Evolutionary conservation across 2,888 invertebrate genomes (phyloP).

Genomic region (Anthophora plumipes): DNA sequence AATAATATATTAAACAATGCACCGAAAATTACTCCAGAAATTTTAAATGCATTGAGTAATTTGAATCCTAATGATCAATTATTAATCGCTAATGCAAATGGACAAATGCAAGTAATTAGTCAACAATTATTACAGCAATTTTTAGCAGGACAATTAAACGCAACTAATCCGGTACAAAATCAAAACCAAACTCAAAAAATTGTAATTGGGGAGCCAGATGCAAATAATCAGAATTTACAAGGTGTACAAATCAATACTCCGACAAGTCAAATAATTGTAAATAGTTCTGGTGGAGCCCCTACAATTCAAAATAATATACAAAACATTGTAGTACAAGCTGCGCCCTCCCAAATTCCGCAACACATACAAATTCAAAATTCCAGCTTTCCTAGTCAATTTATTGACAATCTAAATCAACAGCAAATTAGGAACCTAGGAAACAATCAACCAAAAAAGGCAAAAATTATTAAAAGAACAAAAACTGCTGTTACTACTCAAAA

Average conservation of each 20-base stretch:
- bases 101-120: slow-evolving; percentile 84
- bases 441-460: slow-evolving; percentile 78
- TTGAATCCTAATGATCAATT: slow-evolving; percentile 83
- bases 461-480: slow-evolving; percentile 79
- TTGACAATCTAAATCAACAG: slow-evolving; percentile 83
- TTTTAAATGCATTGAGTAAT: slow-evolving; percentile 82
- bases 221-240: slow-evolving; percentile 80
- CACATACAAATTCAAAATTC: slow-evolving; percentile 84
- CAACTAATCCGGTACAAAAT: slow-evolving; percentile 73
- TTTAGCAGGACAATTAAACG: slow-evolving; percentile 80
- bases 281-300: slow-evolving; percentile 83
- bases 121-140: slow-evolving; percentile 83
- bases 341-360: slow-evolving; percentile 83
- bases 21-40: slow-evolving; percentile 83
- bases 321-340: slow-evolving; percentile 83
- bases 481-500: slow-evolving; percentile 75
- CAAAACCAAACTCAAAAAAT: slow-evolving; percentile 83
- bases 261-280: slow-evolving; percentile 83
- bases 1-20: slow-evolving; percentile 82
- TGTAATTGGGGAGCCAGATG: slow-evolving; percentile 82
- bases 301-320: slow-evolving; percentile 84
- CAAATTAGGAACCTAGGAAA: slow-evolving; percentile 81
- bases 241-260: slow-evolving; percentile 84
- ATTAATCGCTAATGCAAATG: slow-evolving; percentile 82
- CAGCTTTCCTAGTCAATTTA: slow-evolving; percentile 83